These are phyloP conservation scores for Poecilia picta DNA, from an alignment of 2,797 vertebrate genomes.

Conservation along the genomic window DNA sequence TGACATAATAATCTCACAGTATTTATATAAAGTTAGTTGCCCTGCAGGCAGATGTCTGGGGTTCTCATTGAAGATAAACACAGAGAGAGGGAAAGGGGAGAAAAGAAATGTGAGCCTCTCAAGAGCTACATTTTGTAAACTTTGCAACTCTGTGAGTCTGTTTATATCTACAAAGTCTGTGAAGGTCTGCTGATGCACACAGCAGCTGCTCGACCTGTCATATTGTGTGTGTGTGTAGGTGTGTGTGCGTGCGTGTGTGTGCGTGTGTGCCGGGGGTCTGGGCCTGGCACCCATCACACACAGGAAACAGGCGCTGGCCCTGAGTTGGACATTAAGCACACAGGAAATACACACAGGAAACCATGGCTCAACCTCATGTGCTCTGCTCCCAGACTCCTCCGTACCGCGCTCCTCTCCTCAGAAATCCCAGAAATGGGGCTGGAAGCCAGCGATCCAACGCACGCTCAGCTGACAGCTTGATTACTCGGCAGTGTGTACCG, in stretches of 20 bases:
- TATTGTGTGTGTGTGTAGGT: slow-evolving; percentile 21
- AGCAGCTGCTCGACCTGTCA: slow-evolving; percentile 54
- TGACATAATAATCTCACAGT: background rate
- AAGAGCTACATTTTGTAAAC: slow-evolving; percentile 51
- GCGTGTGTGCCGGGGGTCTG: slow-evolving; percentile 50
- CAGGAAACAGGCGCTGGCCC: slow-evolving; percentile 78
- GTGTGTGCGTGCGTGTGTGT: background rate
- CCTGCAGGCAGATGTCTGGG: slow-evolving; percentile 13
- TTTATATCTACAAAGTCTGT: slow-evolving; percentile 49
- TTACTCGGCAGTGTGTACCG: slow-evolving; percentile 51
- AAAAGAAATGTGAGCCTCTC: slow-evolving; percentile 20
- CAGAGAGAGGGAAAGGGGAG: slow-evolving; percentile 12
- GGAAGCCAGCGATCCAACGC: slow-evolving; percentile 42
- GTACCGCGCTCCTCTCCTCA: slow-evolving; percentile 51
- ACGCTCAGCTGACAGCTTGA: slow-evolving; percentile 66
- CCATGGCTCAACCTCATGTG: slow-evolving; percentile 56
- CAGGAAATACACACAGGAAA: slow-evolving; percentile 81
- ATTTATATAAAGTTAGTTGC: slow-evolving; percentile 2
- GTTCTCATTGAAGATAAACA: slow-evolving; percentile 20
- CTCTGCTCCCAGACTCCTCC: slow-evolving; percentile 56
- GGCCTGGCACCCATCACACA: slow-evolving; percentile 81
- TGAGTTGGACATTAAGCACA: slow-evolving; percentile 77
- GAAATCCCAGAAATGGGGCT: slow-evolving; percentile 36
- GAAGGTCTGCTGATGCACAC: slow-evolving; percentile 59
- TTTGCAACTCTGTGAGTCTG: slow-evolving; percentile 40